These are phyloP conservation scores for Drosophila histrio DNA, from an alignment of 2,888 invertebrate genomes.

Conservation along the genomic window DNA sequence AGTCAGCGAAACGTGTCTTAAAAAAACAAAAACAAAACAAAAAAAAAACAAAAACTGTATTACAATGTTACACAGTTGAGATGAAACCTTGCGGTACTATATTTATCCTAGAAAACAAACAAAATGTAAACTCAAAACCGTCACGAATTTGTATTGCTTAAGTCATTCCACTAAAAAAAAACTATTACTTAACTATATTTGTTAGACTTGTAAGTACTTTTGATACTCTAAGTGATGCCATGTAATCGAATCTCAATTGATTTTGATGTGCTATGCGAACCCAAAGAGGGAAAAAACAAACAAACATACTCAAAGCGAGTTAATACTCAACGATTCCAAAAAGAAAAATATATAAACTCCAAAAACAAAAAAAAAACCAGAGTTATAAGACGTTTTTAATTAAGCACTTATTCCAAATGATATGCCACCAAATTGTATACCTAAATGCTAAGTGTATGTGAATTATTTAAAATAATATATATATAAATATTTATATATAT, in stretches of 20 bases:
- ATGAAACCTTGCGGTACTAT: slow-evolving; percentile 44
- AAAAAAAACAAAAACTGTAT: slow-evolving; percentile 40
- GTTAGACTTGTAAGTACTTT: slow-evolving; percentile 64
- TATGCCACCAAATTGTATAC: slow-evolving; percentile 72
- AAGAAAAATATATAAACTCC: too few relatives aligned
- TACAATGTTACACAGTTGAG: slow-evolving; percentile 62
- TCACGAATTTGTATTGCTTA: slow-evolving; percentile 70
- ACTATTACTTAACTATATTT: slow-evolving; percentile 41
- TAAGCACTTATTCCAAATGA: slow-evolving; percentile 71
- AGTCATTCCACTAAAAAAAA: slow-evolving; percentile 23
- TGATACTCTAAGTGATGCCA: slow-evolving; percentile 41
- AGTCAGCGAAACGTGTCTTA: slow-evolving; percentile 72
- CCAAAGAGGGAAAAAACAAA: slow-evolving; percentile 21
- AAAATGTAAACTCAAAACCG: slow-evolving; percentile 47
- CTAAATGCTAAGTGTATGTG: slow-evolving; percentile 55
- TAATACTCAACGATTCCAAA: slow-evolving; percentile 54
- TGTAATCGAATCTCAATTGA: slow-evolving; percentile 44
- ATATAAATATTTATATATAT: slow-evolving; percentile 37
- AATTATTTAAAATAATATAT: slow-evolving; percentile 49
- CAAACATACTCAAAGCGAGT: slow-evolving; percentile 25
- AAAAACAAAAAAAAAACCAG: slow-evolving; percentile 7
- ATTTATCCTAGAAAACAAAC: slow-evolving; percentile 51
- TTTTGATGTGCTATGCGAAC: slow-evolving; percentile 37
- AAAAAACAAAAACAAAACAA: slow-evolving; percentile 25
- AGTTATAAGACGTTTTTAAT: slow-evolving; percentile 32